These are phyloP conservation scores for Apocheima hispidaria DNA, from an alignment of 2,888 invertebrate genomes.

Conservation along the genomic window DNA sequence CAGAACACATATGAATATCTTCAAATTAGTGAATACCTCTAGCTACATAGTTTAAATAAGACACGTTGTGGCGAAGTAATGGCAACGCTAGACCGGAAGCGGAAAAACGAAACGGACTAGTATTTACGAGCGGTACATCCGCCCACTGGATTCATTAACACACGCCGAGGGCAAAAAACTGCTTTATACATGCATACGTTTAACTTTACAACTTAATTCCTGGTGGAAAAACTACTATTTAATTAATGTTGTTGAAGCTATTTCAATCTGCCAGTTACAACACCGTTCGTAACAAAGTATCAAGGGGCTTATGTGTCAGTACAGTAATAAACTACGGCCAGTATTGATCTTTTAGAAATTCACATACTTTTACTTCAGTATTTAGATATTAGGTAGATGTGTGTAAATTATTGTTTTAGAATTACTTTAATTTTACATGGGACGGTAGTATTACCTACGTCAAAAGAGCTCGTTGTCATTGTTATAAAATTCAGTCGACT, in stretches of 20 bases:
- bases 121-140: constrained; percentile 83
- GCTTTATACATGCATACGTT: constrained; percentile 54
- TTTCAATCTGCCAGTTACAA: constrained; percentile 22
- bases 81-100: constrained; percentile 77
- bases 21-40: constrained; percentile 64
- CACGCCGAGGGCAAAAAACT: constrained; percentile 61
- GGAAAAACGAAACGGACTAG: constrained; percentile 83
- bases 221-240: constrained; percentile 35
- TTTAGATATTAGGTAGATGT: background rate
- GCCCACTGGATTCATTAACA: constrained; percentile 74
- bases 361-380: background rate
- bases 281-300: constrained; percentile 18
- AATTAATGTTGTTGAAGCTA: constrained; percentile 28
- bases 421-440: no score
- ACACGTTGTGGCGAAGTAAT: constrained; percentile 77
- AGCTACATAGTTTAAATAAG: constrained; percentile 75
- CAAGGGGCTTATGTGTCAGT: constrained; percentile 5
- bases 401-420: background rate
- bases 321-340: constrained; percentile 3
- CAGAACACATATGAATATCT: constrained; percentile 60
- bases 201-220: constrained; percentile 51
- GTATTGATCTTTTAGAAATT: constrained; percentile 13
- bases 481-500: no score
- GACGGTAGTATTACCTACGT: no score
- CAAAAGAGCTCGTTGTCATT: no score